phyloP scores from a whole-genome alignment of 2,888 invertebrate genomes.

The Siphonodentalium dalli region DNA sequence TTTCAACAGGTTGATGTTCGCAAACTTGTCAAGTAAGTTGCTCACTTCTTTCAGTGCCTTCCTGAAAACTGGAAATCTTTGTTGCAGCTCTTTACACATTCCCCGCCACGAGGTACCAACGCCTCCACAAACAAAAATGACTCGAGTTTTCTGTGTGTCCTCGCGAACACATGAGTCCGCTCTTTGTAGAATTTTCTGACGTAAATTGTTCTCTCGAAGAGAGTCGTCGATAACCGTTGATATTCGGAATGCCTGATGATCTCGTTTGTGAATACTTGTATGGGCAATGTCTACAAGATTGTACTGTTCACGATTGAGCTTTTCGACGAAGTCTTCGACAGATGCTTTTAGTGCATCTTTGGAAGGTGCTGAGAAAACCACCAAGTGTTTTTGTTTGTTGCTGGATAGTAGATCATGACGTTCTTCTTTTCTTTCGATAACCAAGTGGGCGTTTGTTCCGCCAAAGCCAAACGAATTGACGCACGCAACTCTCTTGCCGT shows the following conservation, averaged over 20 bases:
- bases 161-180: neutral
- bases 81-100: slow-evolving; percentile 43
- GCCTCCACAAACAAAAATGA: slow-evolving; percentile 48
- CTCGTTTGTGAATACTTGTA: slow-evolving; percentile 20
- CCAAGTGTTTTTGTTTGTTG: neutral
- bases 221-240: slow-evolving; percentile 12
- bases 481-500: slow-evolving; percentile 32
- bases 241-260: slow-evolving; percentile 19
- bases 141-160: neutral
- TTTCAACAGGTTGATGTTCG: neutral
- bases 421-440: slow-evolving; percentile 23
- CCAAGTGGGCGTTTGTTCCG: slow-evolving; percentile 48
- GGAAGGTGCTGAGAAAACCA: slow-evolving; percentile 19
- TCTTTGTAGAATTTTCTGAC: neutral
- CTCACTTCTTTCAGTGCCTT: slow-evolving; percentile 32
- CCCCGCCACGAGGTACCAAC: slow-evolving; percentile 49
- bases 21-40: slow-evolving; percentile 11
- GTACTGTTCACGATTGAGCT: neutral
- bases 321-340: neutral
- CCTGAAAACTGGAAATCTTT: slow-evolving; percentile 27
- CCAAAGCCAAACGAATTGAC: slow-evolving; percentile 52
- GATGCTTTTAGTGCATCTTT: neutral
- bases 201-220: slow-evolving; percentile 9
- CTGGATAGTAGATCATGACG: too few relatives aligned
- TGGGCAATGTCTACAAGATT: slow-evolving; percentile 5